These are phyloP conservation scores for Hipparchia semele DNA, from an alignment of 2,888 invertebrate genomes.

Conservation along the genomic window DNA sequence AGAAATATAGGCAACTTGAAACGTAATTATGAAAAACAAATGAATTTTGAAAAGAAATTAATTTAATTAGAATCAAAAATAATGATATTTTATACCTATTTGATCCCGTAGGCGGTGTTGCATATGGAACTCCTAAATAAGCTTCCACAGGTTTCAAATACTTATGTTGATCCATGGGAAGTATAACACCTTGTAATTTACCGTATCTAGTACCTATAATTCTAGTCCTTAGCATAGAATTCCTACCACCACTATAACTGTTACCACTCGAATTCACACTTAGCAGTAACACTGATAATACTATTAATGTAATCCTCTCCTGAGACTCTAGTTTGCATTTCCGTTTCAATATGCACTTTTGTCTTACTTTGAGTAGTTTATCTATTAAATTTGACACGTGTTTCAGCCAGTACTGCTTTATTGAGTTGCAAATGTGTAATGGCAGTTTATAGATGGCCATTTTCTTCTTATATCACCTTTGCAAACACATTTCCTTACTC, in stretches of 20 bases:
- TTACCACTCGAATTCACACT: constrained; percentile 67
- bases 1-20: not conserved
- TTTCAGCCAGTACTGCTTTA: constrained; percentile 67
- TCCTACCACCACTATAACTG: constrained; percentile 73
- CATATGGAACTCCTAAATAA: constrained; percentile 94
- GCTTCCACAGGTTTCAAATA: constrained; percentile 90
- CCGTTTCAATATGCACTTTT: constrained; percentile 44
- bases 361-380: constrained; percentile 38
- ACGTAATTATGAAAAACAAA: not conserved
- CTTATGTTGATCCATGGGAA: constrained; percentile 90
- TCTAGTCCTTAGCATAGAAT: constrained; percentile 89
- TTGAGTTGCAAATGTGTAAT: constrained; percentile 78
- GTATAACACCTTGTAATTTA: constrained; percentile 90
- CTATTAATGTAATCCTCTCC: constrained; percentile 59
- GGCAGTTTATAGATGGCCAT: constrained; percentile 76
- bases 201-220: constrained; percentile 94
- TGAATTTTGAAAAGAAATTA: not conserved
- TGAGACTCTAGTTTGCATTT: constrained; percentile 47
- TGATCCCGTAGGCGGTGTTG: constrained; percentile 91
- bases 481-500: constrained; percentile 70
- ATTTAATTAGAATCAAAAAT: not conserved
- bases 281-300: constrained; percentile 63
- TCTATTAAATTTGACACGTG: constrained; percentile 38
- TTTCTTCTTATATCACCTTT: constrained; percentile 77
- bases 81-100: constrained; percentile 83